Base-by-base conservation (phyloP, 2,888 invertebrate genomes). In the Tenthredo scrophulariae region DNA sequence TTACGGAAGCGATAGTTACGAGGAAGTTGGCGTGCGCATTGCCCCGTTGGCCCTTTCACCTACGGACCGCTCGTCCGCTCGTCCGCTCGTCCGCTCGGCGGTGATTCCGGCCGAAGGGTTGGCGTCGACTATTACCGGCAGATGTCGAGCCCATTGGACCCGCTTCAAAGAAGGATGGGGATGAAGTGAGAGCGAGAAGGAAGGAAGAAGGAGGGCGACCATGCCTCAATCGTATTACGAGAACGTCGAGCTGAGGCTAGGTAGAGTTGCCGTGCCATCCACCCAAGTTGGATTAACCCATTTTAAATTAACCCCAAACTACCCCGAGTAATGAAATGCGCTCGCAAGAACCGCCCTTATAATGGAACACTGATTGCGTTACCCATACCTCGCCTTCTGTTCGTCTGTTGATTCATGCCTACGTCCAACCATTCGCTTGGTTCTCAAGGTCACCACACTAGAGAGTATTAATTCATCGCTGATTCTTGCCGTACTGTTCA, bases 261-360 rank as follows among this genome's bases (percentile, higher is more conserved):
- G 84, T 67, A 84, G 50, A 84, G 70, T 40, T 22, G 54, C 37
- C 67, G 33, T 46, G 46, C 74, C 74, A 74, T 54, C 84, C 74
- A 74, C 74, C 74, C 72, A 74, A 85, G 67, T 85, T 80, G 80
- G 85, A 85, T 85, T 85, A 85, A 85, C 29, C 85, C 70, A 85
- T 85, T 85, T 85, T 85, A 85, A 85, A 85, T 85, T 85, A 85
- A 85, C 85, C 85, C 70, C 85, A 80, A 85, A 85, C 85, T 80
- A 85, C 70, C 85, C 80, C 80, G 85, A 50, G 80, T 85, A 85
- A 85, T 82, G 85, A 85, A 85, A 85, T 85, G 79, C 70, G 70
- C 70, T 67, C 50, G 80, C 85, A 80, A 80, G 85, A 82, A 85
- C 80, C 85, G 80, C 70, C 85, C 67, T 70, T 85, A 85, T 85